Conservation (phyloP, 2,113 vertebrate species). For the Psittacus erithacus region DNA sequence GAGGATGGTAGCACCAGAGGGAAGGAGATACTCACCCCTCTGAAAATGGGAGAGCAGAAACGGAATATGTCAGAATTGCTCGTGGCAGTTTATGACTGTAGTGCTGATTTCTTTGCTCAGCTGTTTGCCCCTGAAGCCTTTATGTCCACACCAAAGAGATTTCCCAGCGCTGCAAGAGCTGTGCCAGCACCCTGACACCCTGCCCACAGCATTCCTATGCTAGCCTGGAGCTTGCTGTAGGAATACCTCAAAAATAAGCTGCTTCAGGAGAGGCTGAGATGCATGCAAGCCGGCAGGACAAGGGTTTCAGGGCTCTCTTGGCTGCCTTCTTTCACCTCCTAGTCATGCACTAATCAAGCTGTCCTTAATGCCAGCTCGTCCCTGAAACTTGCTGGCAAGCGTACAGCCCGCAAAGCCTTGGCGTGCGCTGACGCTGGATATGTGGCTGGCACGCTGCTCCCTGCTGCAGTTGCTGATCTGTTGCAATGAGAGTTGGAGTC, state of each 20-base stretch:
- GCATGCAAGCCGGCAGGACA: neutral
- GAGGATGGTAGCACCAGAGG: neutral
- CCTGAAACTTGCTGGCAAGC: neutral
- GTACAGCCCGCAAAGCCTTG: neutral
- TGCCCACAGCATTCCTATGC: neutral
- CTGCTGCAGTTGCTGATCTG: neutral
- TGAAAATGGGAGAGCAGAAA: neutral
- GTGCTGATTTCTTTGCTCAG: conserved; percentile 23
- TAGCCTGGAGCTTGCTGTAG: accelerated
- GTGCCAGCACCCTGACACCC: neutral
- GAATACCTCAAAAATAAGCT: neutral
- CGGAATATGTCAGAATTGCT: neutral
- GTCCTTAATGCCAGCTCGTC: conserved; percentile 1
- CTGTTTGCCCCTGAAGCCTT: neutral
- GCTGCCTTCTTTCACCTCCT: neutral
- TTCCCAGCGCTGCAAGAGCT: neutral
- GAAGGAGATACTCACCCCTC: accelerated
- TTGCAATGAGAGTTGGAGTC: neutral
- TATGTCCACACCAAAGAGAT: neutral
- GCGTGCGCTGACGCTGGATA: neutral
- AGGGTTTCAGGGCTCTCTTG: neutral
- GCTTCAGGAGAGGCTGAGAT: neutral
- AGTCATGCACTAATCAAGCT: conserved; percentile 1
- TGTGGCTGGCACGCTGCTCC: neutral
- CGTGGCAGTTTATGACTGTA: neutral